Evolutionary conservation across 2,797 vertebrate genomes (phyloP).

Genomic region (Chiloscyllium punctatum): DNA sequence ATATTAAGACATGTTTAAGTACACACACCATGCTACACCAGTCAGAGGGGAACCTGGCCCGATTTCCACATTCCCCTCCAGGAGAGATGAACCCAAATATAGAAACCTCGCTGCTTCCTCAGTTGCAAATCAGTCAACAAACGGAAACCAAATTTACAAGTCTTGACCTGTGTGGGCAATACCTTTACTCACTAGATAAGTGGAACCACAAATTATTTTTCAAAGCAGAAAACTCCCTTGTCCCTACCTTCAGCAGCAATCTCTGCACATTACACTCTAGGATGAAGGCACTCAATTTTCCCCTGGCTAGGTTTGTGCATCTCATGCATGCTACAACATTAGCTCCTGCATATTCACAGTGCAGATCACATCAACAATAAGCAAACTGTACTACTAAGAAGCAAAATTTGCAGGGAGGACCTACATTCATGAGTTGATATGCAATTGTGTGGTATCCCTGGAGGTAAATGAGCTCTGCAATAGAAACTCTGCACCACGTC

Average conservation of each 20-base stretch:
- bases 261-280: not conserved
- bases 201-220: not conserved
- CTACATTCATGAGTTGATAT: not conserved
- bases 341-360: not conserved
- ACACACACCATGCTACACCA: not conserved
- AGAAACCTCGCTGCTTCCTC: not conserved
- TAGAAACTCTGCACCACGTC: too few relatives aligned
- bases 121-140: not conserved
- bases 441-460: not conserved
- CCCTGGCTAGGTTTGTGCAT: not conserved
- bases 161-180: not conserved
- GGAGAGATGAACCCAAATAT: not conserved
- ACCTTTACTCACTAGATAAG: not conserved
- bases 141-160: not conserved
- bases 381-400: not conserved
- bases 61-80: not conserved
- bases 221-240: not conserved
- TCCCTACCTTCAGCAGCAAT: not conserved
- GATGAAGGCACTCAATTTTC: not conserved
- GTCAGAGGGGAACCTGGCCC: not conserved
- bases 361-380: not conserved
- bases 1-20: too few relatives aligned
- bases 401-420: not conserved
- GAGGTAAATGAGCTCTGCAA: too few relatives aligned
- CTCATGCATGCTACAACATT: not conserved